These are phyloP conservation scores for Agrilus mali DNA, from an alignment of 2,888 invertebrate species.

Conservation along the genomic window DNA sequence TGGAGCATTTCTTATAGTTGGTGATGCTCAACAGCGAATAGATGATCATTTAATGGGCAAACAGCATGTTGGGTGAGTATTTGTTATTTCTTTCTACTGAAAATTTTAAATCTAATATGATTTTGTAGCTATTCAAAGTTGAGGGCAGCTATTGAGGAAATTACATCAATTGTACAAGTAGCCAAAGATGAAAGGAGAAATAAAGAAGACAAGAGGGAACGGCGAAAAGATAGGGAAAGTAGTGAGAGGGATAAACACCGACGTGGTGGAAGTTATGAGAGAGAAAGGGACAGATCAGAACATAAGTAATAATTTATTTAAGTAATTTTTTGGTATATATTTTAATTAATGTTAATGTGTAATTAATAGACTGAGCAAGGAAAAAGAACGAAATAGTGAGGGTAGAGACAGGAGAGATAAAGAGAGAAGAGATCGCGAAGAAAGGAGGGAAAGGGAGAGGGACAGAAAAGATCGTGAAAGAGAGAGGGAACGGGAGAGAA, in stretches of 20 bases:
- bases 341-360: constrained; percentile 6
- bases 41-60: constrained; percentile 98
- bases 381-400: constrained; percentile 12
- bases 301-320: constrained; percentile 16
- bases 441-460: constrained; percentile 22
- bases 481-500: constrained; percentile 18
- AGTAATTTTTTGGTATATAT: not conserved
- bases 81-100: not conserved
- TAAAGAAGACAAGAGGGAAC: constrained; percentile 20
- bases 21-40: constrained; percentile 94
- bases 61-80: constrained; percentile 84
- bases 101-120: not conserved
- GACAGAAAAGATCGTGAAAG: constrained; percentile 16
- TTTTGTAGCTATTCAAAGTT: constrained; percentile 46
- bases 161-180: constrained; percentile 46
- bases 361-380: constrained; percentile 13
- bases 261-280: constrained; percentile 15
- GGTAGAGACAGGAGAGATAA: constrained; percentile 12
- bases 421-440: constrained; percentile 18
- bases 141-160: constrained; percentile 56
- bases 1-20: constrained; percentile 97
- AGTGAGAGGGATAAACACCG: constrained; percentile 17
- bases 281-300: constrained; percentile 12
- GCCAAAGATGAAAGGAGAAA: constrained; percentile 39
- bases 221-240: constrained; percentile 20